A percentile compares a stretch with the other conserved stretches of the same genome.
These are phyloP conservation scores for Chelonoidis abingdonii DNA, from an alignment of 2,113 vertebrate species.

Conservation along the genomic window DNA sequence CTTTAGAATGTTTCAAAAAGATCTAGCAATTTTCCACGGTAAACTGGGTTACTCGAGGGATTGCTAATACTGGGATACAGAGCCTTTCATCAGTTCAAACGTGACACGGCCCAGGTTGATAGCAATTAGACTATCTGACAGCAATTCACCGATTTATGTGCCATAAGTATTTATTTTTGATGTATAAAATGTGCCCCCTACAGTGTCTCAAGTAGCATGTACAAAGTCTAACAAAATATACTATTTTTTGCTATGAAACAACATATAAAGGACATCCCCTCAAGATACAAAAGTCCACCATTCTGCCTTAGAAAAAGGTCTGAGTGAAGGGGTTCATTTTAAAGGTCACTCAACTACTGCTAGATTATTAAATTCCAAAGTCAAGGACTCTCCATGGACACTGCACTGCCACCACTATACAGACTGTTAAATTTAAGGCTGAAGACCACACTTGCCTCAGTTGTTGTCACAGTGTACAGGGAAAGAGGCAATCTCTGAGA, in stretches of 20 bases:
- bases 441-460: background rate
- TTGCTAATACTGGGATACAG: constrained; percentile 31
- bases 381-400: background rate
- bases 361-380: background rate
- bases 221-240: background rate
- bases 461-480: background rate
- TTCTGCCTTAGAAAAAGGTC: background rate
- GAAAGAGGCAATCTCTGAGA: background rate
- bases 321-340: background rate
- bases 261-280: background rate
- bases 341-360: background rate
- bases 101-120: background rate
- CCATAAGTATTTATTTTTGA: background rate
- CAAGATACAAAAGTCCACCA: no score
- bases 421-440: background rate
- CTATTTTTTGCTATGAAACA: background rate
- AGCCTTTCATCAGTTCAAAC: background rate
- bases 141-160: background rate
- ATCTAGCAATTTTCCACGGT: constrained; percentile 8
- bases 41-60: constrained; percentile 47
- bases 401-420: background rate
- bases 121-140: background rate
- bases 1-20: constrained; percentile 40
- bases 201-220: fast-evolving
- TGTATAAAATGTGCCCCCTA: background rate